phyloP scores from a whole-genome alignment of 1,140 invertebrate genomes.

The Dendrolimus punctatus region DNA sequence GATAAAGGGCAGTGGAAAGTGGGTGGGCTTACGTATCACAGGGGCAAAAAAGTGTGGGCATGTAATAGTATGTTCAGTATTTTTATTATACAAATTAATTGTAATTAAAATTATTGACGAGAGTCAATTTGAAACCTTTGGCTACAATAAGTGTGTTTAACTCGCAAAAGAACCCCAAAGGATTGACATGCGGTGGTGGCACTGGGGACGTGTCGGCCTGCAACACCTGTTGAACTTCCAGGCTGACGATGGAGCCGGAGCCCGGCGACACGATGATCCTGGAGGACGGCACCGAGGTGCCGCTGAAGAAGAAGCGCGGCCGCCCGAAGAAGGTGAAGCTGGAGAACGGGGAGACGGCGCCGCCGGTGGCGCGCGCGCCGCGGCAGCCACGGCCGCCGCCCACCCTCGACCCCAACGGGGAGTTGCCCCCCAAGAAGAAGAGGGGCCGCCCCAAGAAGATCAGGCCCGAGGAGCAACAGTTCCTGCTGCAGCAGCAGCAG shows the following conservation, averaged over 20 bases:
- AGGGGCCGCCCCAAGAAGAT: constrained; percentile 89
- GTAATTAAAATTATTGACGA: no score
- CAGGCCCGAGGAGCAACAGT: constrained; percentile 73
- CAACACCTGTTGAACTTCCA: constrained; percentile 28
- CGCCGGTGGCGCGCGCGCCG: constrained; percentile 72
- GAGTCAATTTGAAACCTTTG: no score
- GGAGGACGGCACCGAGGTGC: constrained; percentile 76
- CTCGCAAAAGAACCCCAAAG: no score
- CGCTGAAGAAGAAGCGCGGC: constrained; percentile 90
- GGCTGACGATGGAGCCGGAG: constrained; percentile 69
- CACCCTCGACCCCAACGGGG: constrained; percentile 38
- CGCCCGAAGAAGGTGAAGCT: constrained; percentile 90
- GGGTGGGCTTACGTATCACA: no score
- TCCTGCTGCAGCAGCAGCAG: constrained; percentile 56
- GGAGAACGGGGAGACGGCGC: constrained; percentile 75
- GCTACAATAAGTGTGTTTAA: no score
- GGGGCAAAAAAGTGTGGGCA: no score
- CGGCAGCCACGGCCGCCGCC: constrained; percentile 64
- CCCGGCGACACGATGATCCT: constrained; percentile 64
- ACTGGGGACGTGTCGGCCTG: no score
- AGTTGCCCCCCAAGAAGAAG: constrained; percentile 84
- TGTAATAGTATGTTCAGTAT: no score
- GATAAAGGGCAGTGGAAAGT: no score
- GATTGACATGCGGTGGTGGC: constrained; percentile 8
- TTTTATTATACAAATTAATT: no score